A percentile compares a stretch with the other conserved stretches of the same genome.
Conservation (phyloP, 2,888 invertebrate genomes). For the Zelleria hepariella region DNA sequence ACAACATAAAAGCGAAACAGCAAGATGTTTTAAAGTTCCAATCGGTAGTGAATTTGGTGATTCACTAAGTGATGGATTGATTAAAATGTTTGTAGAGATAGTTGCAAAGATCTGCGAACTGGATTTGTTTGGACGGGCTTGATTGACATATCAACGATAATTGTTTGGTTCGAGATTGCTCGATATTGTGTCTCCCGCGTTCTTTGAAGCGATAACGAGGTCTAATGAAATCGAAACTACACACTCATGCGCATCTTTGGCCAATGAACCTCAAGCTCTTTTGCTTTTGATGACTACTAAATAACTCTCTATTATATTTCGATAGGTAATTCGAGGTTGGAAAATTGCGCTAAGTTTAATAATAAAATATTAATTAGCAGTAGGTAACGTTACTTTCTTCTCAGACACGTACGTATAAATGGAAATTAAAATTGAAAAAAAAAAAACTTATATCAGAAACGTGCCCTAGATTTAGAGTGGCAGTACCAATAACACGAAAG, state of each 20-base stretch:
- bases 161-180: neutral
- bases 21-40: neutral
- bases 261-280: too few species aligned
- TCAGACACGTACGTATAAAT: too few species aligned
- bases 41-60: neutral
- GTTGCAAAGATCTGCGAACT: neutral
- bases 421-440: too few species aligned
- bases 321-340: too few species aligned
- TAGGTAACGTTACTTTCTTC: too few species aligned
- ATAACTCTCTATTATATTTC: too few species aligned
- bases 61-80: conserved; percentile 8
- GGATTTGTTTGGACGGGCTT: neutral
- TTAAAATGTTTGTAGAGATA: conserved; percentile 21
- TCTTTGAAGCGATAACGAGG: neutral
- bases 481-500: neutral
- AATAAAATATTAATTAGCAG: too few species aligned
- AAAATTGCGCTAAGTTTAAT: too few species aligned
- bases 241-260: too few species aligned
- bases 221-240: neutral
- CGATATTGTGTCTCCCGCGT: neutral
- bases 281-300: too few species aligned
- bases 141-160: neutral
- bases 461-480: too few species aligned
- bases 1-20: neutral
- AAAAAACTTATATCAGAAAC: too few species aligned